phyloP scores from a whole-genome alignment of 2,888 invertebrate species.

The Cyaniris semiargus region DNA sequence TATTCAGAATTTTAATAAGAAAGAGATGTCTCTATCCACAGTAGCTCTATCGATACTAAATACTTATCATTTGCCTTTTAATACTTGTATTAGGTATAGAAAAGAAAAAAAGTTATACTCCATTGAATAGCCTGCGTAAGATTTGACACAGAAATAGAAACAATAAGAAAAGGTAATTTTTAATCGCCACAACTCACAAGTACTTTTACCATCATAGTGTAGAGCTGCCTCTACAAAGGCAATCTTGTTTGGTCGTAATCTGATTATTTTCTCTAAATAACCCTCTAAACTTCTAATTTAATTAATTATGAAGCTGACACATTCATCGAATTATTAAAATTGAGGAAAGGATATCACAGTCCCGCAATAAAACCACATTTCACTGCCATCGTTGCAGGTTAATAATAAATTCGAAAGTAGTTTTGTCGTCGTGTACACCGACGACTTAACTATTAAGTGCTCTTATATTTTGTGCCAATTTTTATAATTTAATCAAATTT shows the following conservation, averaged over 20 bases:
- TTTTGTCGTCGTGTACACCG: neutral
- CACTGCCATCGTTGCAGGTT: neutral
- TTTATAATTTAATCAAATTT: neutral
- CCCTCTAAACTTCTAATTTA: neutral
- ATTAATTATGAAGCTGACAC: neutral
- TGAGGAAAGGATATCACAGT: neutral
- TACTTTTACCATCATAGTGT: no score
- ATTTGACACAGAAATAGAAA: no score
- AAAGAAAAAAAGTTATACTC: no score
- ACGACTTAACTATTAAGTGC: neutral
- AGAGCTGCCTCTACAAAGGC: neutral
- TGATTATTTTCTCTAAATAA: neutral
- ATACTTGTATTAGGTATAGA: no score
- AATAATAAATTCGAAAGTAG: constrained; percentile 18
- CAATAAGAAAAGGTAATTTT: no score
- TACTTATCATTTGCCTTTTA: no score
- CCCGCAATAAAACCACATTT: neutral
- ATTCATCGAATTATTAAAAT: neutral
- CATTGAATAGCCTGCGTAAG: no score
- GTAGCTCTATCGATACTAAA: no score
- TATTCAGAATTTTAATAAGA: no score
- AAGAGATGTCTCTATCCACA: no score
- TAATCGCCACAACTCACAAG: no score
- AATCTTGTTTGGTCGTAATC: neutral
- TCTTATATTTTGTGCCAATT: neutral